A percentile compares a stretch with the other conserved stretches of the same genome.
Evolutionary conservation across 2,113 vertebrate genomes (phyloP).

Genomic region (Dryoscopus gambensis): DNA sequence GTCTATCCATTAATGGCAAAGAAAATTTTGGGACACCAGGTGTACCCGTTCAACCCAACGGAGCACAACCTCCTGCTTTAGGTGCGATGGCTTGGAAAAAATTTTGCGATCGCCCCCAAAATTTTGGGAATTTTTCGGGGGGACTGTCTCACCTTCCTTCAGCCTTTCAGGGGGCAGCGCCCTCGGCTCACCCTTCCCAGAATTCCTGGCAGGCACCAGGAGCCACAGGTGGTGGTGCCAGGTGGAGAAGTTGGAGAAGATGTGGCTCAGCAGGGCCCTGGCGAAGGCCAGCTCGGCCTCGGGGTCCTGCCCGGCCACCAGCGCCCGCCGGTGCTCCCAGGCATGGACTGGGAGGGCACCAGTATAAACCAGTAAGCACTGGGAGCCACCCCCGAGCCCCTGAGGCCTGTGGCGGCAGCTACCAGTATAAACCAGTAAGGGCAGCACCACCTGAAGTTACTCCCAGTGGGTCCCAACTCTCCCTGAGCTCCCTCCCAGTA

Average conservation of each 20-base stretch:
- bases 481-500: no score
- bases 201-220: not conserved
- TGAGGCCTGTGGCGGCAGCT: rapidly evolving
- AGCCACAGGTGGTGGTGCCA: not conserved
- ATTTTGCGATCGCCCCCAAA: not conserved
- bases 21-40: no score
- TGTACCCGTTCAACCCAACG: no score
- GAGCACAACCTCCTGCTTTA: no score
- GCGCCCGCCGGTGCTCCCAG: not conserved
- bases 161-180: not conserved
- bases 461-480: no score
- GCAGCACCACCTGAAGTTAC: not conserved
- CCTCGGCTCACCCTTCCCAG: no score
- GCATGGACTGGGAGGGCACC: not conserved
- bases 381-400: not conserved
- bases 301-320: not conserved
- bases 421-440: not conserved
- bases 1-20: not conserved
- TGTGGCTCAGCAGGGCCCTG: not conserved
- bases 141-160: no score
- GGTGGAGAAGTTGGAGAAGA: not conserved
- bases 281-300: not conserved
- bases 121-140: no score
- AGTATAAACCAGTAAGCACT: not conserved
- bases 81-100: not conserved